phyloP scores from a whole-genome alignment of 2,113 vertebrate species.

The Rattus norvegicus region GRCr8 NC_086031.1:34257501-34258000 shows the following conservation, averaged over 20 bases:
- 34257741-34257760: not conserved
- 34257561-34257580: no score
- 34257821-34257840: not conserved
- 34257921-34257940: not conserved
- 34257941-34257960: not conserved
- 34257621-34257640: not conserved
- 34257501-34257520: constrained; percentile 12
- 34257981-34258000: not conserved
- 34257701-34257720: not conserved
- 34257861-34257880: not conserved
- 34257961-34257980: not conserved
- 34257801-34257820: no score
- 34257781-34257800: no score
- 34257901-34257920: not conserved
- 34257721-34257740: not conserved
- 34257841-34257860: not conserved
- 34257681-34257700: no score
- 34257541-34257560: not conserved
- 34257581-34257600: no score
- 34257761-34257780: no score
- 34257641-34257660: no score
- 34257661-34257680: no score
- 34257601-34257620: rapidly evolving
- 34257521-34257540: rapidly evolving
- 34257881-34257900: not conserved